These are phyloP conservation scores for Platycheirus albimanus DNA, from an alignment of 2,888 invertebrate genomes.

Conservation along the genomic window DNA sequence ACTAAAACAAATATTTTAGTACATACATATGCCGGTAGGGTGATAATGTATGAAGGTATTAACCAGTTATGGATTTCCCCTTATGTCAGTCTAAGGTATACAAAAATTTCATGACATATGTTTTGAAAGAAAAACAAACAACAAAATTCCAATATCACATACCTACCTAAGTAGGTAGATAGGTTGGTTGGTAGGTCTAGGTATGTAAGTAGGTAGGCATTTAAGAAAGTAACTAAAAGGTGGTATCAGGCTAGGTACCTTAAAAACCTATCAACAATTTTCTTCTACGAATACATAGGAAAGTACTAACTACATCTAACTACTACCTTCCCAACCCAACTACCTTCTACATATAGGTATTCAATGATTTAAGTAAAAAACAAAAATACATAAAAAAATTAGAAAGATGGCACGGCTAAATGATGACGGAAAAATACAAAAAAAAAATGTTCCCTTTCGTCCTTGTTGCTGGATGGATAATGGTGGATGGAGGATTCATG, in stretches of 20 bases:
- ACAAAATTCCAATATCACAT: too few species aligned
- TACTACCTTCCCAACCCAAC: not conserved
- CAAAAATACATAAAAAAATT: slow-evolving; percentile 6
- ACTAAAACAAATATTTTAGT: too few species aligned
- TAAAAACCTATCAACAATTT: not conserved
- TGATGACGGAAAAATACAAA: slow-evolving; percentile 16
- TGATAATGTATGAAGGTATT: too few species aligned
- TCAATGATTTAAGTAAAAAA: not conserved
- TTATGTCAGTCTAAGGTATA: too few species aligned
- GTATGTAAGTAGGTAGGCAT: too few species aligned
- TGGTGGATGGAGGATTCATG: not conserved
- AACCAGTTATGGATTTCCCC: too few species aligned
- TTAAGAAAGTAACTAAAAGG: not conserved
- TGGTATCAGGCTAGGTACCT: not conserved
- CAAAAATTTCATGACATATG: too few species aligned
- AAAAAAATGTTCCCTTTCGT: slow-evolving; percentile 15
- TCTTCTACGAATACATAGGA: not conserved
- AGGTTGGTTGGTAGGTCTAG: too few species aligned
- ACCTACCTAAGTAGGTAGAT: too few species aligned
- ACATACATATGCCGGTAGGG: too few species aligned
- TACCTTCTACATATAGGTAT: not conserved
- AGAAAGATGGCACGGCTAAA: not conserved
- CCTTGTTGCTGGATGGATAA: slow-evolving; percentile 6
- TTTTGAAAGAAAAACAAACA: too few species aligned
- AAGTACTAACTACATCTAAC: too few species aligned